phyloP scores from a whole-genome alignment of 2,113 vertebrate species.

The Merops nubicus region DNA sequence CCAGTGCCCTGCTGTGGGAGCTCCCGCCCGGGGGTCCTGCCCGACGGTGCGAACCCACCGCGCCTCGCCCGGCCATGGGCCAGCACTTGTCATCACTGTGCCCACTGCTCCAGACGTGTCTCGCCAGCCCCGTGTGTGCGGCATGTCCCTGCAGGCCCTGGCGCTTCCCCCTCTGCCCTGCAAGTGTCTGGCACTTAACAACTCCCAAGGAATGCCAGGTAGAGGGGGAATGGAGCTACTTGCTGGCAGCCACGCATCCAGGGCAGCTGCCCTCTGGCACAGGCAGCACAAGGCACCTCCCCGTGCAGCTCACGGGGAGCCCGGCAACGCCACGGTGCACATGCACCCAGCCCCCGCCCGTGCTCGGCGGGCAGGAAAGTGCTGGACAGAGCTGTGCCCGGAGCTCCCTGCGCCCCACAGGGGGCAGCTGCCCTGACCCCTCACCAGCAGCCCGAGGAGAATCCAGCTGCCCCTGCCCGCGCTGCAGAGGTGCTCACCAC shows the following conservation, averaged over 20 bases:
- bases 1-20: too few relatives aligned
- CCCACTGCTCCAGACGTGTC: fast-evolving
- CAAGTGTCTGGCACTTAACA: fast-evolving
- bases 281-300: too few relatives aligned
- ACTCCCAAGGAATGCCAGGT: not conserved
- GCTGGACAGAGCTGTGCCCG: not conserved
- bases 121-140: fast-evolving
- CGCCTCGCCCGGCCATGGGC: not conserved
- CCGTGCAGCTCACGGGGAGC: too few relatives aligned
- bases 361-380: fast-evolving
- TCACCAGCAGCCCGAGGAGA: not conserved
- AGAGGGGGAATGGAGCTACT: too few relatives aligned
- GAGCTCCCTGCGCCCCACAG: not conserved
- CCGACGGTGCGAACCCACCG: not conserved
- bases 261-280: too few relatives aligned
- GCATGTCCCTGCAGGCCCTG: not conserved
- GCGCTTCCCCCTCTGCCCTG: not conserved
- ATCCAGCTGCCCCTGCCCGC: too few relatives aligned
- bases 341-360: too few relatives aligned
- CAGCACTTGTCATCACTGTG: fast-evolving
- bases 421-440: not conserved
- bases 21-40: too few relatives aligned
- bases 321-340: too few relatives aligned
- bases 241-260: fast-evolving
- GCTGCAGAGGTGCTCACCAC: not conserved